Conservation (phyloP, 2,113 vertebrate genomes). For the Ammodytes dubius region DNA sequence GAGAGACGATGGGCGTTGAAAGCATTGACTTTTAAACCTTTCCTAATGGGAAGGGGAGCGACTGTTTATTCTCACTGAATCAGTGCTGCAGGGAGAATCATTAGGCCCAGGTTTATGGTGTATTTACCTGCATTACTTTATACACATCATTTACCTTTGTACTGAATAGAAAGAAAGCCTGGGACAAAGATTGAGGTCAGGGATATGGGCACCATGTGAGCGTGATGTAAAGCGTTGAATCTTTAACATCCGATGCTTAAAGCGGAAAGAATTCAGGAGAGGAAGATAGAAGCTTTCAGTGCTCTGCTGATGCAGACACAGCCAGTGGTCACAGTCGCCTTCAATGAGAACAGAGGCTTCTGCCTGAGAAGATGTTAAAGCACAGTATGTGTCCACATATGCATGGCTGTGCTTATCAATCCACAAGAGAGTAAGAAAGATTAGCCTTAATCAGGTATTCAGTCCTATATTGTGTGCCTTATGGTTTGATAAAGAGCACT, state of each 20-base stretch:
- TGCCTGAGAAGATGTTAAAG: constrained; percentile 1
- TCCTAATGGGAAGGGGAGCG: constrained; percentile 43
- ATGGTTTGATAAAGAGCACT: background rate
- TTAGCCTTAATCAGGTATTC: background rate
- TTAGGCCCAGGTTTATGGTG: background rate
- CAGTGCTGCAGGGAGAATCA: constrained; percentile 13
- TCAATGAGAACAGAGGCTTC: constrained; percentile 11
- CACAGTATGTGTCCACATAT: background rate
- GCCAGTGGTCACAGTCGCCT: constrained; percentile 6
- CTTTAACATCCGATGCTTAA: constrained; percentile 41
- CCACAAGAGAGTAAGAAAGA: background rate
- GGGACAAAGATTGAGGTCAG: constrained; percentile 26
- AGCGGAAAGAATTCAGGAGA: constrained; percentile 25
- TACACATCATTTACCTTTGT: constrained; percentile 17
- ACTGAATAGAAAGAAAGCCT: constrained; percentile 11
- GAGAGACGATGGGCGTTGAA: constrained; percentile 45
- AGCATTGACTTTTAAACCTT: constrained; percentile 59
- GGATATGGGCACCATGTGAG: constrained; percentile 28
- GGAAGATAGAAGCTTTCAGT: constrained; percentile 16
- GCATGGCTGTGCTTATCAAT: background rate
- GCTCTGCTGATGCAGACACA: constrained; percentile 24
- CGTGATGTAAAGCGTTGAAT: constrained; percentile 52
- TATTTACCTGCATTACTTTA: constrained; percentile 31
- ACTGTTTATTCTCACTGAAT: constrained; percentile 35
- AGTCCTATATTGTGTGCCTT: background rate